Conservation (phyloP, 2,797 vertebrate genomes). For the Spinus pinus region DNA sequence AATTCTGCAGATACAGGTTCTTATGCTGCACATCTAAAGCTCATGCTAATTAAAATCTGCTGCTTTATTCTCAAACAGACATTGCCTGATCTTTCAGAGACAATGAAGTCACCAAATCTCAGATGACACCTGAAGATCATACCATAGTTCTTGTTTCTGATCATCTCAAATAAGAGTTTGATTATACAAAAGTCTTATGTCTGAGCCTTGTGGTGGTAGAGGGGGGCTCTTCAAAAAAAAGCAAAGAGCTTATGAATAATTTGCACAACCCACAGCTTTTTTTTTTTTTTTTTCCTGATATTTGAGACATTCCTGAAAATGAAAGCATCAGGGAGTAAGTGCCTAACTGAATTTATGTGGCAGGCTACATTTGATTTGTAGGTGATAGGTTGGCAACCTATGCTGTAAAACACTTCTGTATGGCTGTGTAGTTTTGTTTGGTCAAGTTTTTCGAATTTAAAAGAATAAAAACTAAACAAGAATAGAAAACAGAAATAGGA, state of each 20-base stretch:
- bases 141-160: background rate
- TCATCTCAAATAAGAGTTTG: background rate
- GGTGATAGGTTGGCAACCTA: conserved; percentile 48
- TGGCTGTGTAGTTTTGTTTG: conserved; percentile 24
- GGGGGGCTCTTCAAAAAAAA: background rate
- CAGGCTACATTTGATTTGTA: conserved; percentile 27
- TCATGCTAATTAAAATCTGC: background rate
- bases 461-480: conserved; percentile 58
- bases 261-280: background rate
- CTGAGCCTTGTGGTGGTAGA: background rate
- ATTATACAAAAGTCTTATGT: background rate
- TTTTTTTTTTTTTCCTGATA: background rate
- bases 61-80: background rate
- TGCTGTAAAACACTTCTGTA: conserved; percentile 47
- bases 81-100: background rate
- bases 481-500: conserved; percentile 66
- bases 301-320: background rate
- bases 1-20: background rate
- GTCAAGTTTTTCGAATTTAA: conserved; percentile 55
- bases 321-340: conserved; percentile 6
- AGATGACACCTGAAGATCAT: background rate
- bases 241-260: background rate
- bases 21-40: background rate
- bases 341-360: conserved; percentile 31
- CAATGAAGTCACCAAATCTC: background rate